Evolutionary conservation across 2,888 invertebrate species (phyloP).

Genomic region (Caenorhabditis becei): DNA sequence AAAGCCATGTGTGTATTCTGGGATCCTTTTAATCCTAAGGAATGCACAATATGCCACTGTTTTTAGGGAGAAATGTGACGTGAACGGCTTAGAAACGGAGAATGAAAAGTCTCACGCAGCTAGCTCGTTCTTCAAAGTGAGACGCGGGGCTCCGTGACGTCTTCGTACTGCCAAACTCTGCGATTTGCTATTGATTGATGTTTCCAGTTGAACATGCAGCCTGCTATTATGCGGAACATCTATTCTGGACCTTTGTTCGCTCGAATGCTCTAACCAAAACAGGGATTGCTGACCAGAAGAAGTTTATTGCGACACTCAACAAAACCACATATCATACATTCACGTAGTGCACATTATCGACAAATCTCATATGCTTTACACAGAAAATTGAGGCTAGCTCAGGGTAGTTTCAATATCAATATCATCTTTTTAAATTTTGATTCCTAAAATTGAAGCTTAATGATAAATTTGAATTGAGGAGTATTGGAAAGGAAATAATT

Average conservation of each 20-base stretch:
- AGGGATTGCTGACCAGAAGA: background rate
- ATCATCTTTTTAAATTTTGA: background rate
- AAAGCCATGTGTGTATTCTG: no score
- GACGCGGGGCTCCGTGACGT: slow-evolving; percentile 41
- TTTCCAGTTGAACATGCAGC: background rate
- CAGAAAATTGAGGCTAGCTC: slow-evolving; percentile 6
- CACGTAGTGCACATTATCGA: background rate
- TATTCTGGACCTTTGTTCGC: background rate
- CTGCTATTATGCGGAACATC: slow-evolving; percentile 11
- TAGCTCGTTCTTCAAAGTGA: slow-evolving; percentile 10
- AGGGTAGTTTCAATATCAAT: no score
- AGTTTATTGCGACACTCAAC: background rate
- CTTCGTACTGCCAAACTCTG: slow-evolving; percentile 13
- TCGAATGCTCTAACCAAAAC: background rate
- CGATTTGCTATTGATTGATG: slow-evolving; percentile 26
- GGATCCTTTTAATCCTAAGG: background rate
- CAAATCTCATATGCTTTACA: background rate
- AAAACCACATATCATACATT: background rate
- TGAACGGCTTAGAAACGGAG: slow-evolving; percentile 4
- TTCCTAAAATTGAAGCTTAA: background rate
- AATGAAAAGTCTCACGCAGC: slow-evolving; percentile 9
- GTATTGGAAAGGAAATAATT: slow-evolving; percentile 4
- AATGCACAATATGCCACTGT: background rate
- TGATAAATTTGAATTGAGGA: slow-evolving; percentile 1
- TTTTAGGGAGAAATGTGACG: slow-evolving; percentile 5